Base-by-base conservation (phyloP, 2,113 vertebrate species). In the Osmerus mordax region DNA sequence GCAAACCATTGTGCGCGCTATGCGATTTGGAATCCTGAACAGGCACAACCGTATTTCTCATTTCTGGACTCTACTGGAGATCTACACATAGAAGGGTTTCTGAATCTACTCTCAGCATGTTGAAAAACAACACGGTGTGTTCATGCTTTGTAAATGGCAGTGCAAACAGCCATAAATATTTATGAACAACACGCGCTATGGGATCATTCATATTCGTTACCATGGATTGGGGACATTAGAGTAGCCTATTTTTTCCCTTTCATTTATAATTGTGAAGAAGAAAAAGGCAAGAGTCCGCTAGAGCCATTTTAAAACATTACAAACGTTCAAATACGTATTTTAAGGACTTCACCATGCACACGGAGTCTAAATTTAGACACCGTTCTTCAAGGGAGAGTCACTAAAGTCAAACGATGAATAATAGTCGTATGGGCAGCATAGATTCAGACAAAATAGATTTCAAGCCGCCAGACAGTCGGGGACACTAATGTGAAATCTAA, bases 401-500 rank as follows among this genome's bases (percentile, higher is more conserved):
- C 13, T 61, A 8, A 71, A 62, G n/a, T 36, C 32, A 16, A n/a
- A 23, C 41, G 15, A 32, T 53, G 68, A 59, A 29, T 29, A n/a
- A 9, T 47, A n/a, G 32, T 32, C 3, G 23, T 70, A 36, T 29
- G n/a, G 58, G 18, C 19, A 29, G 13, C 5, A 23, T 52, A 23
- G 19, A 52, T 71, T 59, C 8, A 25, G 21, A 36, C 51, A 18
- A 62, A 62, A 62, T 62, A 6, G 23, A 41, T 71, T 51, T 29
- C 21, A 59, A 61, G 69, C 47, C 69, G 69, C 58, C 69, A 63
- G 69, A 23, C 69, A 28, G 69, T 71, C 41, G 56, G 58, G 52
- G 41, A 71, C 69, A 23, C 23, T 62, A 62, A 62, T 59, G 41
- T 71, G 56, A 71, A 71, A 71, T 63, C 59, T 52, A 61, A 71